Conservation (phyloP, 2,113 vertebrate genomes). For the Uria lomvia region DNA sequence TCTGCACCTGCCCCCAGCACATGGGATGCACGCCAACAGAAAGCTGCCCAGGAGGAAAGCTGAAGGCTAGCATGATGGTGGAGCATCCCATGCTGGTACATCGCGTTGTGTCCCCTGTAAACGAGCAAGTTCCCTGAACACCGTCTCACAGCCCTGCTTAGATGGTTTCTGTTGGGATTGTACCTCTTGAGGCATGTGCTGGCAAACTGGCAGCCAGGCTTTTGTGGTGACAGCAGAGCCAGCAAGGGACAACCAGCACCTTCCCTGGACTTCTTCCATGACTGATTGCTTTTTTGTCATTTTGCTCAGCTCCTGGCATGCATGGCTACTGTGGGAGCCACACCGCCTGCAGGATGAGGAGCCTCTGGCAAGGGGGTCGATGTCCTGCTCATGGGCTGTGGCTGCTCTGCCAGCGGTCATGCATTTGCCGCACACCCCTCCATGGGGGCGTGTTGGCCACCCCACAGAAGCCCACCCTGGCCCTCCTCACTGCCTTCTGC, state of each 20-base stretch:
- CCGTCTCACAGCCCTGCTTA: background rate
- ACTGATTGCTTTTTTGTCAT: background rate
- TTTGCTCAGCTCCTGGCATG: background rate
- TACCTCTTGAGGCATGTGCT: background rate
- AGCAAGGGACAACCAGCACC: background rate
- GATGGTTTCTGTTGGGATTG: background rate
- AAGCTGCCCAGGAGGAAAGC: background rate
- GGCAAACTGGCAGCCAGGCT: background rate
- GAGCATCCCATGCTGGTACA: background rate
- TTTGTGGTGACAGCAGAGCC: background rate
- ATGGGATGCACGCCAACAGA: background rate
- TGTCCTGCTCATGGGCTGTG: rapidly evolving
- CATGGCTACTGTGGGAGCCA: background rate
- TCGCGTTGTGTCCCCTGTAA: background rate
- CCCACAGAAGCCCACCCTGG: background rate
- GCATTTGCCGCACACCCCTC: rapidly evolving
- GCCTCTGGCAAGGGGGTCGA: background rate
- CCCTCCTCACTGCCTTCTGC: background rate
- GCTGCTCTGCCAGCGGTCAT: background rate
- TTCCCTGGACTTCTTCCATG: background rate
- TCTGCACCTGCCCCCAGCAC: background rate
- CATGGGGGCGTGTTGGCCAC: rapidly evolving
- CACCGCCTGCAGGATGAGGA: background rate
- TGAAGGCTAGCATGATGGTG: rapidly evolving
- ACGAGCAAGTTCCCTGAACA: background rate